phyloP scores from a whole-genome alignment of 1,140 invertebrate genomes.

The Arctopsyche grandis region DNA sequence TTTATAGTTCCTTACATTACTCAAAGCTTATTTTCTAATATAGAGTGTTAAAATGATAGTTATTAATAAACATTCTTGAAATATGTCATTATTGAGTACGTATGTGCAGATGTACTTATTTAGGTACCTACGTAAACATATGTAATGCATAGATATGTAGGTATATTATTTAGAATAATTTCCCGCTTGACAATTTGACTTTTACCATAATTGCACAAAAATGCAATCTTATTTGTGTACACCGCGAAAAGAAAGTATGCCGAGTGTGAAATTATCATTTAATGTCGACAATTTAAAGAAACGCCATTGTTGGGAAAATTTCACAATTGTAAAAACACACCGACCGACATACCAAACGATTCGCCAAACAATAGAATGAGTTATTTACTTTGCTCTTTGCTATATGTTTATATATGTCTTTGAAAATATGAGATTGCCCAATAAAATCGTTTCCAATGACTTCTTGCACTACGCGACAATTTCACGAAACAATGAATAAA shows the following conservation, averaged over 20 bases:
- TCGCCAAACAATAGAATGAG: conserved; percentile 17
- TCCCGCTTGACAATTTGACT: too few species aligned
- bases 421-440: not conserved
- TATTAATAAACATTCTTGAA: too few species aligned
- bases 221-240: not conserved
- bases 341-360: not conserved
- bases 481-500: conserved; percentile 1
- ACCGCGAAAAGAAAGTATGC: conserved; percentile 22
- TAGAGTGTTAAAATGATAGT: too few species aligned
- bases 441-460: not conserved
- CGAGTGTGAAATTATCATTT: conserved; percentile 37
- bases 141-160: too few species aligned
- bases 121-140: too few species aligned
- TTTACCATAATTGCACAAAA: not conserved
- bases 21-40: too few species aligned
- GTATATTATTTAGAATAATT: too few species aligned
- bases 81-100: too few species aligned
- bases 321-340: not conserved
- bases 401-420: conserved; percentile 4
- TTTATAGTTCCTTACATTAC: too few species aligned
- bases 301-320: conserved; percentile 28
- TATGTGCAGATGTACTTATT: too few species aligned
- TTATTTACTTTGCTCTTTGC: not conserved
- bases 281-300: conserved; percentile 17
- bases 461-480: not conserved